Evolutionary conservation across 2,113 vertebrate species (phyloP), one percentile per base, ranked within the genome.

Genomic region (Anser cygnoides): DNA sequence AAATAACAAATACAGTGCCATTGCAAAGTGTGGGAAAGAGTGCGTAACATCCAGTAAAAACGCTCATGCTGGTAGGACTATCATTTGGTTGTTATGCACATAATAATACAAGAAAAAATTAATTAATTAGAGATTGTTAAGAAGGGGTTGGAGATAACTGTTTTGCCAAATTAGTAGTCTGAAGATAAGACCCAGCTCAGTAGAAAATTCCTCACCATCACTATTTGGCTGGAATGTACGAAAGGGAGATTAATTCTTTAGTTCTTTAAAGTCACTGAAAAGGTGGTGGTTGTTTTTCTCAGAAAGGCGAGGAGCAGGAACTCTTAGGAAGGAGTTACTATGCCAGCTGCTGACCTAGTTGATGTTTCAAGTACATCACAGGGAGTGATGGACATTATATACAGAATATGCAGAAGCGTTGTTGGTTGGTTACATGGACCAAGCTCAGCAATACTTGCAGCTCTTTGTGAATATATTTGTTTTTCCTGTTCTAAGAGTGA

Each of bases 1-100:
- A 97, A 98, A 95, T 97, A 93, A 91, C 94, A 97, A 96, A 97
- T 97, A 96, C 73, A 94, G 89, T 89, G 91, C 68, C 87, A 87
- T 26, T 89, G 88, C 63, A 67, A 97, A 97, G 92, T 97, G 96
- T 97, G 97, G 97, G 96, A 98, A 97, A 96, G 21, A 72, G 94
- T 4, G 17, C 35, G 14, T 23, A 49, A 28, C 93, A 91, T 61
- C 63, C 92, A 85, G 76, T 31, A 46, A 87, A 91, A 93, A 82
- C 0, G 21, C 71, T 91, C 50, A 39, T 85, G 70, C 89, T 90
- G 70, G 21, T 76, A 23, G 44, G 75, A 15, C 55, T 41, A 10
- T 89, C 76, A 9, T 25, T 67, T 74, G 76, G 65, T 58, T 73
- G 50, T 39, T 62, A 10, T 2, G 52, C 2, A 26, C 50, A 49